Base-by-base conservation (phyloP, 2,888 invertebrate species). In the Philereme vetulata region DNA sequence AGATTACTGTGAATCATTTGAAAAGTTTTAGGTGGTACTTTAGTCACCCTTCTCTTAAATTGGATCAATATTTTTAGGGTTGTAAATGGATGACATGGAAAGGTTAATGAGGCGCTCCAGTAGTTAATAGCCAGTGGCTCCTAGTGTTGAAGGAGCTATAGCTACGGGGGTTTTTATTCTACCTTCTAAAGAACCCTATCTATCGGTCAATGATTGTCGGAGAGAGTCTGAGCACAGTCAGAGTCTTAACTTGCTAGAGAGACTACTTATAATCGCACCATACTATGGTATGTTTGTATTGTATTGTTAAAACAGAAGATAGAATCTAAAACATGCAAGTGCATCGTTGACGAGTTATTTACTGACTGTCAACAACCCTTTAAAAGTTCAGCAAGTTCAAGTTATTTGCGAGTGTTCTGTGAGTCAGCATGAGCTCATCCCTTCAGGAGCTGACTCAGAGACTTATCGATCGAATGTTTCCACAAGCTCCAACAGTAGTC, bases 11-110 rank as follows among this genome's bases (percentile, higher is more conserved):
- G 11, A 11, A 8, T 35, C 21, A 7, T 50, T 9, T 5, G 32
- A 4, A n/a, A 45, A 42, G n/a, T 5, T 4, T 57, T 36, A 5
- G 8, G 40, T 55, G 42, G 43, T 50, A 44, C 11, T 38, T 50
- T 35, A 49, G 49, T 34, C 49, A 55, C 63, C 60, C 61, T 64
- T 47, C 65, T 65, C 64, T 52, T 35, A 38, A 49, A 56, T 60
- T 50, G 51, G 61, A 66, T 66, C 61, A 51, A 66, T 68, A 65
- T 50, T 62, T n/a, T 64, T 49, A 46, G 66, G 59, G 58, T 59
- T 56, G 51, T 53, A 42, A 21, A 55, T 66, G 42, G 51, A 33
- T 58, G 52, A 38, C 40, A 42, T 62, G 54, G 55, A 54, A 54
- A 49, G 51, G 70, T 67, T 65, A 70, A 49, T 46, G 65, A 66